Evolutionary conservation across 2,888 invertebrate species (phyloP).

Genomic region (Cordylochernes scorpioides): DNA sequence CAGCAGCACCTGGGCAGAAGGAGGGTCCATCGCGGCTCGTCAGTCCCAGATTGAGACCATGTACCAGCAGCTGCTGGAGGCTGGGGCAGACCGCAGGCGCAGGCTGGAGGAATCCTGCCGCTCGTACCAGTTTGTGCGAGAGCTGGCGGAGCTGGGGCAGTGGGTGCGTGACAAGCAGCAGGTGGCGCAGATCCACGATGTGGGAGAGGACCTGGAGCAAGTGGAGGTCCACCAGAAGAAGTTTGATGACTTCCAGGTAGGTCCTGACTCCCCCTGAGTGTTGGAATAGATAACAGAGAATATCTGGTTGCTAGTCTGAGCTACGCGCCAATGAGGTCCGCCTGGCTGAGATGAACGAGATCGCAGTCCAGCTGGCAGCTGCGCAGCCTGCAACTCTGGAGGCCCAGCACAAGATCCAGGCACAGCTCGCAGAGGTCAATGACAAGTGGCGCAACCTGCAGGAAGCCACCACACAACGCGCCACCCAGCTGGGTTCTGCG

Average conservation of each 20-base stretch:
- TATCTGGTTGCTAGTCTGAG: constrained; percentile 87
- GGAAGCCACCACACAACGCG: constrained; percentile 70
- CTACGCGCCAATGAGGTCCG: constrained; percentile 89
- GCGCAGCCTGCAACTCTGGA: constrained; percentile 98
- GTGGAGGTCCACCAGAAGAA: constrained; percentile 98
- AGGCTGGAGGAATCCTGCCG: constrained; percentile 91
- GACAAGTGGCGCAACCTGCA: constrained; percentile 88
- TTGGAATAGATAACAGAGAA: too few relatives aligned
- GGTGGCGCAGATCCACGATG: constrained; percentile 83
- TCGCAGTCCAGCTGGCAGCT: constrained; percentile 83
- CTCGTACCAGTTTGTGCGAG: constrained; percentile 86
- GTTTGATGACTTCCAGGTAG: constrained; percentile 84
- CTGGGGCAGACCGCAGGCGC: constrained; percentile 71
- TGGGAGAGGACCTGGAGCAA: constrained; percentile 88
- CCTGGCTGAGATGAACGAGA: constrained; percentile 94
- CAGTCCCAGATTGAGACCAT: constrained; percentile 64
- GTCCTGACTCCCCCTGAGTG: too few relatives aligned
- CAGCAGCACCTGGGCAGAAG: constrained; percentile 82
- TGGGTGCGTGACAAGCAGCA: constrained; percentile 99
- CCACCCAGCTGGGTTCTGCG: constrained; percentile 78
- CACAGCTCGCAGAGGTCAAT: constrained; percentile 80
- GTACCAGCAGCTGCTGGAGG: constrained; percentile 52
- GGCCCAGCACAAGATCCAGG: constrained; percentile 88
- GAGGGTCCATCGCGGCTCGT: constrained; percentile 76
- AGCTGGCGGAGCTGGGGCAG: constrained; percentile 81